Evolutionary conservation across 2,113 vertebrate species (phyloP).

Genomic region (Mesoclemmys tuberculata): DNA sequence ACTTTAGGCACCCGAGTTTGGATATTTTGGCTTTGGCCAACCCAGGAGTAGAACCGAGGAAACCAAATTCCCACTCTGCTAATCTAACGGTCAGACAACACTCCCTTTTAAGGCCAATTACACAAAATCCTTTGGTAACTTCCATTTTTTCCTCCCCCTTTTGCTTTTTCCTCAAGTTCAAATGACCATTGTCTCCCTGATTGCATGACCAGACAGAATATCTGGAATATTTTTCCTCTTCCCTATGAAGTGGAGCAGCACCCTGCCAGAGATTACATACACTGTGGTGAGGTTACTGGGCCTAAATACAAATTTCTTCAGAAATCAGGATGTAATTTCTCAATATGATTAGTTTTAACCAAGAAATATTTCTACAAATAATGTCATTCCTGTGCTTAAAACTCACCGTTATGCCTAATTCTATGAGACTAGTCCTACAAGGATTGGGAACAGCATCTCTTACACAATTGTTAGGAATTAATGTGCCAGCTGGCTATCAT

Average conservation of each 20-base stretch:
- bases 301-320: accelerated
- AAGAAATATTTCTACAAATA: background rate
- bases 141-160: background rate
- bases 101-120: background rate
- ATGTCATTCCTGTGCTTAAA: background rate
- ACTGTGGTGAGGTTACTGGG: background rate
- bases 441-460: background rate
- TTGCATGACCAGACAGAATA: background rate
- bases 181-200: background rate
- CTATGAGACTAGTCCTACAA: too few relatives aligned
- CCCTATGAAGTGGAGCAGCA: background rate
- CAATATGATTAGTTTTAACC: background rate
- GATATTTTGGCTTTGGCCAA: background rate
- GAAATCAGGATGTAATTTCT: background rate
- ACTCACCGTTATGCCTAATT: too few relatives aligned
- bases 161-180: background rate
- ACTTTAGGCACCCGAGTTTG: background rate
- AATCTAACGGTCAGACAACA: background rate
- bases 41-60: background rate
- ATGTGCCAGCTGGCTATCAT: background rate
- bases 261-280: background rate
- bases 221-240: background rate
- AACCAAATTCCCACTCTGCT: background rate
- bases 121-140: background rate
- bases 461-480: background rate